phyloP scores from a whole-genome alignment of 1,140 invertebrate genomes.

The Xylocopa sonorina region DNA sequence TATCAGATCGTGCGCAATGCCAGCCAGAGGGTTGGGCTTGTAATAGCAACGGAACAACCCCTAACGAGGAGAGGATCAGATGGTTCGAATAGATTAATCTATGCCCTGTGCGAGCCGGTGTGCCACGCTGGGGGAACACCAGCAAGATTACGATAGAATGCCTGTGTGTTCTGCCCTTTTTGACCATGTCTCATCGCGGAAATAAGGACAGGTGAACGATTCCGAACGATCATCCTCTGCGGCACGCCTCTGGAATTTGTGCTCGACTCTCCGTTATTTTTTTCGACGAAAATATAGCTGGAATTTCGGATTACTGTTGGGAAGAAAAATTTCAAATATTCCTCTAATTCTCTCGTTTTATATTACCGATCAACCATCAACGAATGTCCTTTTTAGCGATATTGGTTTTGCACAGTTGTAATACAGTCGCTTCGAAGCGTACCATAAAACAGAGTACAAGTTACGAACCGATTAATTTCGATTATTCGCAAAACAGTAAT shows the following conservation, averaged over 20 bases:
- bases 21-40: background rate
- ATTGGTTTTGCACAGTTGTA: too few species aligned
- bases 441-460: too few species aligned
- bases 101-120: conserved; percentile 7
- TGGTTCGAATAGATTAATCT: conserved; percentile 50
- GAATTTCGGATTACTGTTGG: too few species aligned
- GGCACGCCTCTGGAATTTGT: background rate
- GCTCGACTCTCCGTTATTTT: background rate
- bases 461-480: too few species aligned
- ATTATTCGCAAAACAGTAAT: too few species aligned
- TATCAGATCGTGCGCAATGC: conserved; percentile 33
- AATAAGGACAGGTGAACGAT: conserved; percentile 38
- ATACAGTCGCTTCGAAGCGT: too few species aligned
- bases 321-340: too few species aligned
- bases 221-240: background rate
- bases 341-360: too few species aligned
- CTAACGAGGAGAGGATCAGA: conserved; percentile 44
- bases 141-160: conserved; percentile 27
- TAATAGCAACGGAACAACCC: conserved; percentile 45
- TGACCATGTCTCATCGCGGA: conserved; percentile 13
- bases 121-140: background rate
- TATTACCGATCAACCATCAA: too few species aligned
- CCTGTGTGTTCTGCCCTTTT: conserved; percentile 2
- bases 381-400: too few species aligned
- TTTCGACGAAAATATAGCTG: too few species aligned